Evolutionary conservation across 2,888 invertebrate genomes (phyloP).

Genomic region (Zaprionus obscuricornis): DNA sequence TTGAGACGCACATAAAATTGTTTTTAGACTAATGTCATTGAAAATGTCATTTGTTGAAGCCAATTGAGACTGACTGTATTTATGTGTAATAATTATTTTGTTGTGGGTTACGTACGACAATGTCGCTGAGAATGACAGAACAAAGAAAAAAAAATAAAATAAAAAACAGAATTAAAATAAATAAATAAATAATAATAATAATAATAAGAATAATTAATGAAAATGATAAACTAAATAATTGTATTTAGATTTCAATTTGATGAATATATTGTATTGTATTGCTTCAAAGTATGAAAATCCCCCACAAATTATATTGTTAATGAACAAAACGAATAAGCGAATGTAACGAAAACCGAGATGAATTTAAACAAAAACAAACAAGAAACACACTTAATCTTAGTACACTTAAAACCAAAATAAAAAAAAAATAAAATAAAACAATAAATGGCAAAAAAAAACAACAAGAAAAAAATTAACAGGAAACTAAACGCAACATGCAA

Average conservation of each 20-base stretch:
- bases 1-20: conserved; percentile 62
- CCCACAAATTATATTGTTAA: conserved; percentile 46
- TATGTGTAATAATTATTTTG: conserved; percentile 64
- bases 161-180: too few relatives aligned
- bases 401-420: conserved; percentile 37
- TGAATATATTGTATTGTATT: too few relatives aligned
- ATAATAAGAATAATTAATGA: too few relatives aligned
- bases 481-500: too few relatives aligned
- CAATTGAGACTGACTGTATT: conserved; percentile 77
- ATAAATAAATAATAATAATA: too few relatives aligned
- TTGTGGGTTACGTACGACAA: conserved; percentile 39
- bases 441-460: conserved; percentile 30
- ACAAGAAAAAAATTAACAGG: conserved; percentile 1
- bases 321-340: too few relatives aligned
- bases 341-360: conserved; percentile 30
- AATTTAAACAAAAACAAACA: conserved; percentile 51
- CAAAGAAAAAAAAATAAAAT: conserved; percentile 22
- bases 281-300: too few relatives aligned
- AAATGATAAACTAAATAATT: too few relatives aligned
- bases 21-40: conserved; percentile 72
- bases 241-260: too few relatives aligned
- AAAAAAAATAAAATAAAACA: conserved; percentile 8
- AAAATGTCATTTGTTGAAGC: conserved; percentile 74
- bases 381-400: conserved; percentile 55
- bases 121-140: conserved; percentile 12